Base-by-base conservation (phyloP, 2,888 invertebrate genomes). In the Noctua janthe region DNA sequence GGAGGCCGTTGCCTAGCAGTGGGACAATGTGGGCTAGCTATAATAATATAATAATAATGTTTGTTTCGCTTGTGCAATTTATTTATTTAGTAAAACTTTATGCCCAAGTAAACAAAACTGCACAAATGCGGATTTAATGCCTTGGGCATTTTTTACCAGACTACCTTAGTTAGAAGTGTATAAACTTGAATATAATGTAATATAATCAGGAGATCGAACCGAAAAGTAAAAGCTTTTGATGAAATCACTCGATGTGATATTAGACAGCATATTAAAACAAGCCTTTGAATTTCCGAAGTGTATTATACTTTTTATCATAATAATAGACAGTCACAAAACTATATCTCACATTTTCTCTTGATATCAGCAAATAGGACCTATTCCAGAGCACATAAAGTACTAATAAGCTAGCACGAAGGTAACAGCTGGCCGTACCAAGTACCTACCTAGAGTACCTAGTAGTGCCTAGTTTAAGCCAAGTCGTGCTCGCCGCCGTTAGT, bases 381-480 rank as follows among this genome's bases (percentile, higher is more conserved):
- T 62, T 64, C n/a, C n/a, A 69, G 51, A 64, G 47, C 11, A 51
- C 69, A 78, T 77, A 82, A 78, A 86, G 67, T 74, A 77, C 71
- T 83, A 75, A 75, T 70, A 75, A 70, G 64, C 59, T 17, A 75
- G 64, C 54, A 70, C 35, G 69, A 70, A 73, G 78, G 84, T 67
- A 86, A 84, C 84, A 84, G 87, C 83, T 84, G 84, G 83, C 79
- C 75, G 78, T 73, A 69, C 79, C 75, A 74, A 80, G 86, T 69
- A 74, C 76, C 69, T 69, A 47, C 47, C n/a, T 5, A 29, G 62
- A 20, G 73, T 73, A 80, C 66, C 66, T 81, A 82, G 70, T 51
- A 51, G 86, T 82, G 79, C 77, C 76, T 71, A 73, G 73, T 85
- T 62, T 59, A 81, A 67, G n/a, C 73, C 62, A 49, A 76, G 76